phyloP scores from a whole-genome alignment of 53 echinoderm and acorn worm species.

The Apostichopus leukothele region DNA sequence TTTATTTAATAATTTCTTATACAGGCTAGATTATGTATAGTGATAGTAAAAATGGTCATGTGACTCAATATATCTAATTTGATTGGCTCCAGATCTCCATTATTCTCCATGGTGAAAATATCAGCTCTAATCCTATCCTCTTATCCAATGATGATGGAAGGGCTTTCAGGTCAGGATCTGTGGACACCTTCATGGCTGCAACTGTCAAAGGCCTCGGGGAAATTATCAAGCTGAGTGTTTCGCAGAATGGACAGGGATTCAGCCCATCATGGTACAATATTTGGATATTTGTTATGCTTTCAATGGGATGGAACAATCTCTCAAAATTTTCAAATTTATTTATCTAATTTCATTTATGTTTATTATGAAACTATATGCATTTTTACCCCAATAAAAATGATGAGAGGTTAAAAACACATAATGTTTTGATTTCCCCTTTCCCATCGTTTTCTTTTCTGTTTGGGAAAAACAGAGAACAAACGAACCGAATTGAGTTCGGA shows the following conservation, averaged over 20 bases:
- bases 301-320: background rate
- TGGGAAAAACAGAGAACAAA: no score
- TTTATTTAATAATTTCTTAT: no score
- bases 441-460: no score
- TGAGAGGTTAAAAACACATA: no score
- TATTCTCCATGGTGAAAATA: slow-evolving; percentile 45
- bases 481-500: no score
- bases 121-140: slow-evolving; percentile 34
- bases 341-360: no score
- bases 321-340: background rate
- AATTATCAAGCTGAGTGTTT: slow-evolving; percentile 51
- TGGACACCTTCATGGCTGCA: slow-evolving; percentile 61
- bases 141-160: slow-evolving; percentile 42
- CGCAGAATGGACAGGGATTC: slow-evolving; percentile 60
- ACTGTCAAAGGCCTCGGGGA: slow-evolving; percentile 41
- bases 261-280: slow-evolving; percentile 58
- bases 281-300: no score
- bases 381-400: no score
- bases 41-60: no score
- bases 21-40: no score
- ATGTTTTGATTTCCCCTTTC: no score
- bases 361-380: no score
- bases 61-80: background rate
- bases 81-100: slow-evolving; percentile 53
- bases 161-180: slow-evolving; percentile 56